These are phyloP conservation scores for Caenorhabditis doughertyi DNA, from an alignment of 2,888 invertebrate species.

Conservation along the genomic window DNA sequence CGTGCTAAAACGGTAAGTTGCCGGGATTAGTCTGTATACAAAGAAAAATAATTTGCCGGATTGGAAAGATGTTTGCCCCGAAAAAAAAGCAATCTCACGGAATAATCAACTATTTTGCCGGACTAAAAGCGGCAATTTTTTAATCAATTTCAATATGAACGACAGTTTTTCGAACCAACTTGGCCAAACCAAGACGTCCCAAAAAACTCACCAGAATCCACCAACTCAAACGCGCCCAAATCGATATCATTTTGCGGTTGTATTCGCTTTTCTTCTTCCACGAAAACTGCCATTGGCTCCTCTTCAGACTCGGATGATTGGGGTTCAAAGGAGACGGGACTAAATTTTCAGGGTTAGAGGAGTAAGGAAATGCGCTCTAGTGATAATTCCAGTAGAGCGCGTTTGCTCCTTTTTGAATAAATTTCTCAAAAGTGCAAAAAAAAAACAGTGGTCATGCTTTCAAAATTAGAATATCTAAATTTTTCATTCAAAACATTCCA, in stretches of 20 bases:
- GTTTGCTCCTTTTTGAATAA: too few species aligned
- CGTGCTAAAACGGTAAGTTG: too few species aligned
- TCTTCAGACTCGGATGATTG: constrained; percentile 73
- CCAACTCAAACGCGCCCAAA: constrained; percentile 81
- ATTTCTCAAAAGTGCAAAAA: neutral
- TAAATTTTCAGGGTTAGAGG: constrained; percentile 24
- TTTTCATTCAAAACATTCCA: neutral
- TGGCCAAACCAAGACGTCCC: too few species aligned
- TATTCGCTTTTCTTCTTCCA: constrained; percentile 45
- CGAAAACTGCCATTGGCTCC: constrained; percentile 67
- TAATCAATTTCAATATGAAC: too few species aligned
- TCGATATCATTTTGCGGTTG: constrained; percentile 75
- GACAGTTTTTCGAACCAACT: neutral
- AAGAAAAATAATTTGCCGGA: too few species aligned
- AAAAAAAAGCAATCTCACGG: too few species aligned
- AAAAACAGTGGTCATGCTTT: neutral
- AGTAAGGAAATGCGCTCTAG: neutral
- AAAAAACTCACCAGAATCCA: constrained; percentile 73
- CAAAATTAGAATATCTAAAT: neutral
- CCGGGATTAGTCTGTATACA: too few species aligned
- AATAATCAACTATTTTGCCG: too few species aligned
- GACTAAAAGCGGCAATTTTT: too few species aligned
- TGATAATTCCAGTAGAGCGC: neutral
- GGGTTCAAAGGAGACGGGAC: constrained; percentile 65
- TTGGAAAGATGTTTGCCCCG: too few species aligned